A percentile compares a stretch with the other conserved stretches of the same genome.
phyloP scores from a whole-genome alignment of 92 coral and sea anemone species.

The Heliopora coerulea region DNA sequence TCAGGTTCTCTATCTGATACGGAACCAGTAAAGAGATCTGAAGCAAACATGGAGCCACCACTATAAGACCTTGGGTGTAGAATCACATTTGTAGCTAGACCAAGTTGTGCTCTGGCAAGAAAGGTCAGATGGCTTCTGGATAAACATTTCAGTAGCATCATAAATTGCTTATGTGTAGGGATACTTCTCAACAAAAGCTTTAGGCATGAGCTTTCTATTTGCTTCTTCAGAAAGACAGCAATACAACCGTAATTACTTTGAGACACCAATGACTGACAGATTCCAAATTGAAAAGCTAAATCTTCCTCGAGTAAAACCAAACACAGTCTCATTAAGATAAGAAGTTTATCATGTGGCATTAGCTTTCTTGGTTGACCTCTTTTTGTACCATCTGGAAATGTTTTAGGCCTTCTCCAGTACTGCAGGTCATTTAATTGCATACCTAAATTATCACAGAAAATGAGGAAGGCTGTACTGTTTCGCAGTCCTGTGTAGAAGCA shows the following conservation, averaged over 20 bases:
- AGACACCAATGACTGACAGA: constrained; percentile 48
- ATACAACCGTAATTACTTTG: constrained; percentile 41
- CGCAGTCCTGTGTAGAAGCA: too few species aligned
- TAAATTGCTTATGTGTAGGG: constrained; percentile 48
- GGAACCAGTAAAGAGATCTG: constrained; percentile 56
- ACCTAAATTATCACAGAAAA: too few species aligned
- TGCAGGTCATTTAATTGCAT: too few species aligned
- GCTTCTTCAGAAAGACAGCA: constrained; percentile 53
- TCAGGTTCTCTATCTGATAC: constrained; percentile 62
- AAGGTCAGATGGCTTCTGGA: constrained; percentile 49
- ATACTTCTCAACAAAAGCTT: constrained; percentile 50
- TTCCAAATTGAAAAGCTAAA: constrained; percentile 58
- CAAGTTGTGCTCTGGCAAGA: constrained; percentile 52
- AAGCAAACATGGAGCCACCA: constrained; percentile 53
- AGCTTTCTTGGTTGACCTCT: too few species aligned
- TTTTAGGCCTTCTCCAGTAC: too few species aligned
- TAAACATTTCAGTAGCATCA: constrained; percentile 57
- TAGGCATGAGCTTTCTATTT: constrained; percentile 55
- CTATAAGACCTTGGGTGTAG: constrained; percentile 34
- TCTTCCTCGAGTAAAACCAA: constrained; percentile 55
- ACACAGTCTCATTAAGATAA: too few species aligned
- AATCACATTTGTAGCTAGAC: constrained; percentile 49
- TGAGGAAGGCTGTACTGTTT: too few species aligned
- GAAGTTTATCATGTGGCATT: too few species aligned
- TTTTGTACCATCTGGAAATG: too few species aligned